Percentiles rank a stretch among this genome's conserved stretches.
phyloP scores from a whole-genome alignment of 1,140 invertebrate species.

The Brachionus angularis region DNA sequence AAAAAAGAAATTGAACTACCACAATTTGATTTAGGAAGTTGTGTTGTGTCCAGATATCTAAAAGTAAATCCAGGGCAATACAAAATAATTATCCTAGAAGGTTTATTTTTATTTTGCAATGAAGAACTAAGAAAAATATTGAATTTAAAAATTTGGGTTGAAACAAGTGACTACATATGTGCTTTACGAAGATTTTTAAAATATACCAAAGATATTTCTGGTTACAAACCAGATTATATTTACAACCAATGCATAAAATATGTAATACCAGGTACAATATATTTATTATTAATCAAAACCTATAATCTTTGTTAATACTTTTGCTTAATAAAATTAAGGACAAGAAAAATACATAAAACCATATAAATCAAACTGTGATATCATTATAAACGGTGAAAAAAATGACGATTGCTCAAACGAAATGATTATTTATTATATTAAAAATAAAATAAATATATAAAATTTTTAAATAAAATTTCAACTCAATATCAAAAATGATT shows the following conservation, averaged over 20 bases:
- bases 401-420: not conserved
- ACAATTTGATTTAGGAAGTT: constrained; percentile 19
- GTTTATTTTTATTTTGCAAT: constrained; percentile 17
- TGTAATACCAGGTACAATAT: constrained; percentile 15
- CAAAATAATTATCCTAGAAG: constrained; percentile 19
- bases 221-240: constrained; percentile 7
- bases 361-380: not conserved
- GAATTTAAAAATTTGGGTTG: constrained; percentile 1
- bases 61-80: not conserved
- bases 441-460: no score
- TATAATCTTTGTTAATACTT: not conserved
- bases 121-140: not conserved
- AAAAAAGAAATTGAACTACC: not conserved
- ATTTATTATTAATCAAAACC: not conserved
- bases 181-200: constrained; percentile 36
- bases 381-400: constrained; percentile 18
- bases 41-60: not conserved
- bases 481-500: no score
- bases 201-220: constrained; percentile 17
- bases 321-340: not conserved
- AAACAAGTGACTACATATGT: constrained; percentile 28
- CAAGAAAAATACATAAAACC: constrained; percentile 42
- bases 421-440: not conserved
- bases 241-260: constrained; percentile 37
- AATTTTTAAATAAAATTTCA: no score